A percentile compares a stretch with the other conserved stretches of the same genome.
phyloP scores from a whole-genome alignment of 2,797 vertebrate species.

The Ataeniobius toweri region DNA sequence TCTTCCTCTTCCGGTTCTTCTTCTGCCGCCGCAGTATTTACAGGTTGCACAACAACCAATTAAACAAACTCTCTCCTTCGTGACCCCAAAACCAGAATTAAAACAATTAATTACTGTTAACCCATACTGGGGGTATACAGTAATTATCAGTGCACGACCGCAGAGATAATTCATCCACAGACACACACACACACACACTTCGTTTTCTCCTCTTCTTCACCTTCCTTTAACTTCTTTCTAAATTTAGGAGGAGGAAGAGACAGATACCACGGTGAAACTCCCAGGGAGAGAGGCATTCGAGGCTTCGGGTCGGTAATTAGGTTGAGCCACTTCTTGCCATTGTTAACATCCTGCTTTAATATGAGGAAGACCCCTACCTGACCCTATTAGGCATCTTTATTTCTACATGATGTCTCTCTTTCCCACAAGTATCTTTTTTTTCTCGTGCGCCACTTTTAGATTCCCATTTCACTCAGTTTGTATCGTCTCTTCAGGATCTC shows the following conservation, averaged over 20 bases:
- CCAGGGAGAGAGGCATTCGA: constrained; percentile 60
- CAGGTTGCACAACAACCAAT: constrained; percentile 63
- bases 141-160: constrained; percentile 76
- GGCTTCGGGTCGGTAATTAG: constrained; percentile 76
- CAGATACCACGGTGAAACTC: constrained; percentile 71
- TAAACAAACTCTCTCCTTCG: constrained; percentile 62
- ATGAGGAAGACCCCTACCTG: constrained; percentile 68
- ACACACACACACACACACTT: not conserved
- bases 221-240: constrained; percentile 68
- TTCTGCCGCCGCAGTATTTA: constrained; percentile 63
- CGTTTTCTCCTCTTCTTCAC: constrained; percentile 51
- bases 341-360: constrained; percentile 82
- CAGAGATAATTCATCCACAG: constrained; percentile 51
- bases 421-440: constrained; percentile 13
- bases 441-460: not conserved
- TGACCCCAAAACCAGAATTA: constrained; percentile 73
- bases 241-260: constrained; percentile 66
- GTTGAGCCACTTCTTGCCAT: constrained; percentile 76
- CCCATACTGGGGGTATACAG: constrained; percentile 55
- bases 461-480: not conserved
- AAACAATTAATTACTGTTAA: constrained; percentile 80
- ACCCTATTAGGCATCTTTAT: constrained; percentile 68
- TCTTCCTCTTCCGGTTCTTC: constrained; percentile 6
- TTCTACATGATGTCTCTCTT: constrained; percentile 47
- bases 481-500: constrained; percentile 5